These are phyloP conservation scores for Elgaria multicarinata DNA, from an alignment of 2,113 vertebrate species.

Conservation along the genomic window DNA sequence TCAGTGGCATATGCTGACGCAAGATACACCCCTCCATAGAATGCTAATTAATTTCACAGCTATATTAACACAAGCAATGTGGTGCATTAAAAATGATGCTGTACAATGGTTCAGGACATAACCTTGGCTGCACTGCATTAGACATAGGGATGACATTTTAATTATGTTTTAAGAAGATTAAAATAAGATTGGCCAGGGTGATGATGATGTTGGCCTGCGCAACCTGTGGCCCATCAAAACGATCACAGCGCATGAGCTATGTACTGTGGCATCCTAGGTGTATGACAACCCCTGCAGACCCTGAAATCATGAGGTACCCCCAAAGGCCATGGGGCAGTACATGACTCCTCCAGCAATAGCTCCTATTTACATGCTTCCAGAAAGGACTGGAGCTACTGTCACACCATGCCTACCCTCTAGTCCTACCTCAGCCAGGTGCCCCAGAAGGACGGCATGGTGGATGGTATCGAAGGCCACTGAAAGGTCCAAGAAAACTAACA, in stretches of 20 bases:
- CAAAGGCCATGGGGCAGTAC: no score
- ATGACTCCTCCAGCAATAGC: no score
- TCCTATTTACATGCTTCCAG: no score
- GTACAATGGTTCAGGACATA: conserved; percentile 5
- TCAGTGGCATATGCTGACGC: not conserved
- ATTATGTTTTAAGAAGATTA: conserved; percentile 18
- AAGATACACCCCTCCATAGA: not conserved
- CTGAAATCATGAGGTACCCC: no score
- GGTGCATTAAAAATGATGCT: not conserved
- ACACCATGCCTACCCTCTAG: no score
- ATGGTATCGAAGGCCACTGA: no score
- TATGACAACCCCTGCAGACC: not conserved
- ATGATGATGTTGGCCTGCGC: not conserved
- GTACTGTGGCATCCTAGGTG: not conserved
- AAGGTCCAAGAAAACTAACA: no score
- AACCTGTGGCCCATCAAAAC: not conserved
- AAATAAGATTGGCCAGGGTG: conserved; percentile 37
- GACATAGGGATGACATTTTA: not conserved
- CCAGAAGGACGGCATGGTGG: no score
- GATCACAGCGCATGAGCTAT: not conserved
- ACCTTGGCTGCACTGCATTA: conserved; percentile 5
- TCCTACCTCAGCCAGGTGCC: no score
- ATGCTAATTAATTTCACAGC: not conserved
- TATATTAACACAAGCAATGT: conserved; percentile 3
- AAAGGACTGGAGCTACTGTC: no score